These are phyloP conservation scores for Spermophilus dauricus DNA, from an alignment of 2,113 vertebrate genomes.

Conservation along the genomic window DNA sequence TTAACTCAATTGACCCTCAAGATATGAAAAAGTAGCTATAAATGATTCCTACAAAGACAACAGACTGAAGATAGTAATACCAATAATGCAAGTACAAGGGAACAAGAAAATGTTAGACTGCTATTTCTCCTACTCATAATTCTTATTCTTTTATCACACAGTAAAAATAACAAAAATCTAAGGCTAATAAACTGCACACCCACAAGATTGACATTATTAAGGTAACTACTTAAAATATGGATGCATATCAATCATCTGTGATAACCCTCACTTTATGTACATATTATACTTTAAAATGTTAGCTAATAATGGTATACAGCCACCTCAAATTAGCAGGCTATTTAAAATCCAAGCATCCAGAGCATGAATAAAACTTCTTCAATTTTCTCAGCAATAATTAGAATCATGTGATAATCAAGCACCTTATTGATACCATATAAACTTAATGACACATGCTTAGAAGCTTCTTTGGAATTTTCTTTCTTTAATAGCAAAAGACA, in stretches of 20 bases:
- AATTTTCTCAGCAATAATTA: conserved; percentile 50
- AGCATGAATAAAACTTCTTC: not conserved
- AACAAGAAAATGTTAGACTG: conserved; percentile 31
- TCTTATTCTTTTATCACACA: not conserved
- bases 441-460: conserved; percentile 13
- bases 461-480: not conserved
- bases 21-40: conserved; percentile 44
- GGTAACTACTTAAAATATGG: conserved; percentile 23
- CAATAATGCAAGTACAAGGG: not conserved
- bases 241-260: not conserved
- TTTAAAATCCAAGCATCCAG: not conserved
- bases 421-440: conserved; percentile 20
- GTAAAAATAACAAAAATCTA: conserved; percentile 55
- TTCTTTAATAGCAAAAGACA: conserved; percentile 18
- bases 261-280: not conserved
- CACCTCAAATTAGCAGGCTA: conserved; percentile 32
- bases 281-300: not conserved
- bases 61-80: conserved; percentile 35
- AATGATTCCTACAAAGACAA: conserved; percentile 40
- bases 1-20: conserved; percentile 24
- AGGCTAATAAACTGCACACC: not conserved
- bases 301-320: not conserved
- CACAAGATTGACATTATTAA: conserved; percentile 25
- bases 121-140: not conserved
- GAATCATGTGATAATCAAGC: not conserved